Base-by-base conservation (phyloP, 2,888 invertebrate species). In the Leucoptera coffeella region DNA sequence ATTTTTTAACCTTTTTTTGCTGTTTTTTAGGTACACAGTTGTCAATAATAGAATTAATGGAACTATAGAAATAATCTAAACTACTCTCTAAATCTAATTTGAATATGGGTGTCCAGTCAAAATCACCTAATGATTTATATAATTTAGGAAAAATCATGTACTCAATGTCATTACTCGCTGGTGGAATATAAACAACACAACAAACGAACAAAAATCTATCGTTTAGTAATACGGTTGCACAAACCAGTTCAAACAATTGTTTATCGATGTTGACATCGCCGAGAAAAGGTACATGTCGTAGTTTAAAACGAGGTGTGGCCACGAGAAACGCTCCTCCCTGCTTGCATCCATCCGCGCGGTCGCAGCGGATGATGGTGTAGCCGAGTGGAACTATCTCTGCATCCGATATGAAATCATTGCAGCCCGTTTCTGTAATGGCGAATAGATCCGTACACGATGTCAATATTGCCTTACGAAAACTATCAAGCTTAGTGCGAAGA, bases 161-260 rank as follows among this genome's bases (percentile, higher is more conserved):
- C 13, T 30, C 24, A 26, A 11, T 22, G 3, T 32, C 28, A 1
- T 17, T 19, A 2, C 22, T 13, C 3, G 19, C 3, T 5, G 32
- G 32, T 7, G 28, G 30, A 19, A 28, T 32, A 25, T 32, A 32
- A 2, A 30, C 28, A n/a, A 14, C 17, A 14, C 29, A 26, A 26
- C 29, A 32, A 4, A 9, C 12, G 22, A 28, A 26, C 24, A 32
- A 28, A 26, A 17, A 28, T 3, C 14, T 5, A 10, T 23, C 26
- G 4, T 14, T 12, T 11, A 2, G 14, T 22, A 28, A 19, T 8
- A 30, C 26, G n/a, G 10, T 13, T 8, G 32, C 28, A 19, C 26
- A 27, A 2, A 29, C 8, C 3, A 27, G 2, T 29, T 31, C 27
- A 22, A 25, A 31, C 4, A 10, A 7, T 2, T 19, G 15, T 4